phyloP scores from a whole-genome alignment of 2,888 invertebrate genomes.

The Nomada fabriciana region DNA sequence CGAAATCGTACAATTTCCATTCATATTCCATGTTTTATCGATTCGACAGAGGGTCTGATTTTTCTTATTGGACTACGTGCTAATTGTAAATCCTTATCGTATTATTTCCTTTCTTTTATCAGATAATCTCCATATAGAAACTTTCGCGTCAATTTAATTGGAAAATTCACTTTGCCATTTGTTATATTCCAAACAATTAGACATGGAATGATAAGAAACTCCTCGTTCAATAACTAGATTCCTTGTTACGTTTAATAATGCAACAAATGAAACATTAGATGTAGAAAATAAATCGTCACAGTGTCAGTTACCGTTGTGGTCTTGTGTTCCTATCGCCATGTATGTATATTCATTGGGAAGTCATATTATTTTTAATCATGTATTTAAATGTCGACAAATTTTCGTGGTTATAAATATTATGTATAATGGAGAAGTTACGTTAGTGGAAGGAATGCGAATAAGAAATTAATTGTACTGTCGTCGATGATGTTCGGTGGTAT shows the following conservation, averaged over 20 bases:
- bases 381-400: constrained; percentile 28
- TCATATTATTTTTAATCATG: constrained; percentile 33
- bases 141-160: constrained; percentile 43
- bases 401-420: constrained; percentile 49
- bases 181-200: constrained; percentile 52
- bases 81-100: constrained; percentile 30
- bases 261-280: constrained; percentile 42
- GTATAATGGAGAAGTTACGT: constrained; percentile 66
- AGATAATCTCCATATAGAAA: constrained; percentile 40
- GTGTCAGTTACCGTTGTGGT: constrained; percentile 61
- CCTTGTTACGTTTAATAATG: constrained; percentile 58
- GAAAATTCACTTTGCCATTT: constrained; percentile 47
- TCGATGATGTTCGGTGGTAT: constrained; percentile 48
- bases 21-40: constrained; percentile 46
- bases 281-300: constrained; percentile 45
- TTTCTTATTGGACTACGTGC: constrained; percentile 38
- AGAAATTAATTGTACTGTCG: constrained; percentile 55
- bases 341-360: constrained; percentile 36
- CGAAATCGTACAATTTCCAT: constrained; percentile 46
- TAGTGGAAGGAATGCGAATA: constrained; percentile 66
- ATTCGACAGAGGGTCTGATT: constrained; percentile 37
- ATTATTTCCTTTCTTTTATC: background rate
- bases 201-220: constrained; percentile 54
- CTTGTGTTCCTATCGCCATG: constrained; percentile 56
- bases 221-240: constrained; percentile 53